phyloP scores from a whole-genome alignment of 2,113 vertebrate genomes.

The Noturus placidus region DNA sequence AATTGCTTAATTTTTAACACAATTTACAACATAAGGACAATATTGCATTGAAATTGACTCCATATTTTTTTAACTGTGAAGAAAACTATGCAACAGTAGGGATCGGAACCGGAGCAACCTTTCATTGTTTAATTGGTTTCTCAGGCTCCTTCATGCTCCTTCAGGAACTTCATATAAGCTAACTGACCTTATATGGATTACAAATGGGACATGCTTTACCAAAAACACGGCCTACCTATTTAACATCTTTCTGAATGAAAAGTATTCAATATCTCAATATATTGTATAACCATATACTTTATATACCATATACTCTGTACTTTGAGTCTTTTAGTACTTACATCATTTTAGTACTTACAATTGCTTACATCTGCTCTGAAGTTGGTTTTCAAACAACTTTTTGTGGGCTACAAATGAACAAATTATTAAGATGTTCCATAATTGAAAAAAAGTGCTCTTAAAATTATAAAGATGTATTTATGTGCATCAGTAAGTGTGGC shows the following conservation, averaged over 20 bases:
- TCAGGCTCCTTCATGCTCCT: too few species aligned
- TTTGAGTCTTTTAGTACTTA: neutral
- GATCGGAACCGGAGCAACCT: neutral
- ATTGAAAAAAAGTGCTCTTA: too few species aligned
- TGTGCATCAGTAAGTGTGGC: slow-evolving; percentile 17
- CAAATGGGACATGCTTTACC: neutral
- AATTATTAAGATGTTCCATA: neutral
- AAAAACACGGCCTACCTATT: neutral
- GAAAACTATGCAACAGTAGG: neutral
- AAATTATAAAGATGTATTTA: neutral
- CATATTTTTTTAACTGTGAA: neutral
- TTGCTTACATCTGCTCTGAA: too few species aligned
- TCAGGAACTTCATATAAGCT: neutral
- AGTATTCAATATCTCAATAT: neutral
- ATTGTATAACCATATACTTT: neutral
- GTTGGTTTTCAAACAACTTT: too few species aligned
- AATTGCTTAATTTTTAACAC: too few species aligned
- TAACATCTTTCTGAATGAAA: neutral
- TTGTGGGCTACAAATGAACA: neutral
- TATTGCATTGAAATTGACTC: too few species aligned
- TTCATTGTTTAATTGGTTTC: neutral
- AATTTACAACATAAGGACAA: neutral
- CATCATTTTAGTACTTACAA: too few species aligned
- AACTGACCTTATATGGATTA: neutral
- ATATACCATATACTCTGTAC: neutral